These are phyloP conservation scores for Oreochromis tanganicae DNA, from an alignment of 2,113 vertebrate species.

Conservation along the genomic window DNA sequence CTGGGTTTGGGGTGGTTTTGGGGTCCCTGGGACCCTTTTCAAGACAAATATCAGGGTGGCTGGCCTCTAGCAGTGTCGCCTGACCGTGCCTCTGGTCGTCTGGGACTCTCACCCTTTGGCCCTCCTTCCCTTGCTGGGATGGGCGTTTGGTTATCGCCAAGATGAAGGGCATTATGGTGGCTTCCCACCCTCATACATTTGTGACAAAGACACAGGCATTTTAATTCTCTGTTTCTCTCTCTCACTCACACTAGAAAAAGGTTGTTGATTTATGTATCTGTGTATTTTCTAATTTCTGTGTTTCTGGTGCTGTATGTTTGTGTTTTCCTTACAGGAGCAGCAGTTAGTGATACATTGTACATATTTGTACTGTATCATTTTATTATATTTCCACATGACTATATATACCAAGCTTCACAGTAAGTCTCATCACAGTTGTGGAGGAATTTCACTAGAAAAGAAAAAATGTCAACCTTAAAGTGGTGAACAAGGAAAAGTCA, in stretches of 20 bases:
- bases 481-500: neutral
- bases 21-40: neutral
- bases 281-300: neutral
- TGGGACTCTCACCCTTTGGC: neutral
- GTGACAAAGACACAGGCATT: neutral
- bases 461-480: neutral
- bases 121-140: neutral
- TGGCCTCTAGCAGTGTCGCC: accelerated
- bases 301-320: neutral
- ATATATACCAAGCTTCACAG: neutral
- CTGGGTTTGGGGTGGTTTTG: neutral
- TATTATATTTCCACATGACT: neutral
- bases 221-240: neutral
- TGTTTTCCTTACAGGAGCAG: neutral
- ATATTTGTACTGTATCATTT: neutral
- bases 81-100: neutral
- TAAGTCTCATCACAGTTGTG: neutral
- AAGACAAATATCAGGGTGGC: accelerated
- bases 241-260: neutral
- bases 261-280: neutral
- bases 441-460: neutral
- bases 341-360: neutral
- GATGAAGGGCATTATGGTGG: neutral
- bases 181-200: neutral
- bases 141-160: accelerated